phyloP scores from a whole-genome alignment of 2,797 vertebrate species.

The Malacoctenus gilli region DNA sequence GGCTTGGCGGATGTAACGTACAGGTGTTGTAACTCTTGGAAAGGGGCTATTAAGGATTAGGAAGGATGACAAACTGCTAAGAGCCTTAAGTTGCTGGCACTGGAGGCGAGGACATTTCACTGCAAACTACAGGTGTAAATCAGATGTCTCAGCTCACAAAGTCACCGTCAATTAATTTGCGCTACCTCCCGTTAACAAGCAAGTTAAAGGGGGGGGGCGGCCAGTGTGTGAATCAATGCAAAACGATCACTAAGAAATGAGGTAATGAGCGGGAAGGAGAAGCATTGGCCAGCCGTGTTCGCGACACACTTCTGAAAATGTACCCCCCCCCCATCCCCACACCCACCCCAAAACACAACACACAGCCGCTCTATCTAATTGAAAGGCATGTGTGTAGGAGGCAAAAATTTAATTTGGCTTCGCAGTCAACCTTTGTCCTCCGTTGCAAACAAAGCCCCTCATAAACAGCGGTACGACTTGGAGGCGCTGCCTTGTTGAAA shows the following conservation, averaged over 20 bases:
- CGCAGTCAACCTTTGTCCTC: slow-evolving; percentile 18
- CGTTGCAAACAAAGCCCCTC: slow-evolving; percentile 15
- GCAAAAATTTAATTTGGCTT: slow-evolving; percentile 28
- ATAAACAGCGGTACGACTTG: slow-evolving; percentile 15
- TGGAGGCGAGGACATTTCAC: slow-evolving; percentile 10
- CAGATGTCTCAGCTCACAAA: slow-evolving; percentile 6
- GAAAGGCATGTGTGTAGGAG: slow-evolving; percentile 40
- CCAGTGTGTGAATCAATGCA: background rate
- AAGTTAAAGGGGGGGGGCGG: background rate
- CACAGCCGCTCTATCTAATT: slow-evolving; percentile 13
- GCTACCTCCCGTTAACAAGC: background rate
- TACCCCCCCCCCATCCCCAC: no score
- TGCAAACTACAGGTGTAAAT: slow-evolving; percentile 23
- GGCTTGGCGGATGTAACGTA: slow-evolving; percentile 33
- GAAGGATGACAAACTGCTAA: slow-evolving; percentile 48
- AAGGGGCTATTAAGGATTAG: slow-evolving; percentile 63
- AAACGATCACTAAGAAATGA: background rate
- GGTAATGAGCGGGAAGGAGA: background rate
- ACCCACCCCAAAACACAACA: no score
- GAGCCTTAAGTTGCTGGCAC: slow-evolving; percentile 34
- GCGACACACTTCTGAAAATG: slow-evolving; percentile 7
- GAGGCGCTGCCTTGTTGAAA: slow-evolving; percentile 9
- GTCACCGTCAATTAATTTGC: background rate
- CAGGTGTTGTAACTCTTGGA: slow-evolving; percentile 58
- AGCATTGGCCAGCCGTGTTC: no score